Evolutionary conservation across 2,888 invertebrate species (phyloP).

Genomic region (Lottia gigantea): DNA sequence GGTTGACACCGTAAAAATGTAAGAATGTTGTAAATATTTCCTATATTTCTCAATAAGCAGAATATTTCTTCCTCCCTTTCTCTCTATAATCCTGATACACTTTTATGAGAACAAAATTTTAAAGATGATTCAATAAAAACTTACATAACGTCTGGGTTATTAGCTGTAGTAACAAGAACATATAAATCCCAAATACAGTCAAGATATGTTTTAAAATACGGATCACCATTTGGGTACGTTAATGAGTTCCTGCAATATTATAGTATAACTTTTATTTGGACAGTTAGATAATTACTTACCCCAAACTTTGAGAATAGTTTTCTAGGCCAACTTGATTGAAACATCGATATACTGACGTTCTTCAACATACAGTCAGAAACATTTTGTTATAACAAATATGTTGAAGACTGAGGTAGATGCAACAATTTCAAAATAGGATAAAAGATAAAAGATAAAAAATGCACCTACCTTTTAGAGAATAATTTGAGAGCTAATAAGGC

Average conservation of each 20-base stretch:
- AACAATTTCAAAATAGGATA: not conserved
- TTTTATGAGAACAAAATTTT: not conserved
- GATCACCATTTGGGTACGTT: constrained; percentile 63
- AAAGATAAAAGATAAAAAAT: not conserved
- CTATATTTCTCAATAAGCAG: too few relatives aligned
- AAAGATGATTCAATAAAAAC: constrained; percentile 17
- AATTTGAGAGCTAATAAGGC: constrained; percentile 69
- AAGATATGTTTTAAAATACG: constrained; percentile 68
- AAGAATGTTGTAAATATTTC: too few relatives aligned
- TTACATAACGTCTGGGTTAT: constrained; percentile 69
- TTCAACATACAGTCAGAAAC: too few relatives aligned
- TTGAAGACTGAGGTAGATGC: too few relatives aligned
- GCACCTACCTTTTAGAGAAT: constrained; percentile 65
- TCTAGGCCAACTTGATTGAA: too few relatives aligned
- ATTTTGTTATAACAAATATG: too few relatives aligned
- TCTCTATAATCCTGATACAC: too few relatives aligned
- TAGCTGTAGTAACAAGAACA: constrained; percentile 71
- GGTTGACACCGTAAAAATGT: too few relatives aligned
- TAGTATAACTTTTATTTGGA: not conserved
- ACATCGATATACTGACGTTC: too few relatives aligned
- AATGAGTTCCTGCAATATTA: constrained; percentile 45
- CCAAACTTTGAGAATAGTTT: too few relatives aligned
- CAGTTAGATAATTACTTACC: too few relatives aligned
- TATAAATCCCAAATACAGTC: constrained; percentile 70
- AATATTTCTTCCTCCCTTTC: too few relatives aligned